A percentile compares a stretch with the other conserved stretches of the same genome.
Conservation (phyloP, 2,797 vertebrate genomes). For the Sebastes vulpes region DNA sequence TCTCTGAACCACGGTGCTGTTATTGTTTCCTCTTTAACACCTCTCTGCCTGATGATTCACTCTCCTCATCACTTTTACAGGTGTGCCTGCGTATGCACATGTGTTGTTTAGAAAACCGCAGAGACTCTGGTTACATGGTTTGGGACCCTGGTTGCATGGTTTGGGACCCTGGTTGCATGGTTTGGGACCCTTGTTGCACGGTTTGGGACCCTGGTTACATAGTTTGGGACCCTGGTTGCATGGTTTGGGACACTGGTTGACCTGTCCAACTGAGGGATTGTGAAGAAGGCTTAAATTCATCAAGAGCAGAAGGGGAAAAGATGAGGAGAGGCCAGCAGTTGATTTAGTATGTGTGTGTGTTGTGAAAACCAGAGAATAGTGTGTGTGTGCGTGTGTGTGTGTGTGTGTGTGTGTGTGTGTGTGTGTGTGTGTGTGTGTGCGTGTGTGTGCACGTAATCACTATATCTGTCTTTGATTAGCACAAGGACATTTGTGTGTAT, state of each 20-base stretch:
- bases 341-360: background rate
- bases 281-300: conserved; percentile 33
- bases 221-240: no score
- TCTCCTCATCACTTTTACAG: conserved; percentile 6
- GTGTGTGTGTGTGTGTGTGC: background rate
- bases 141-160: no score
- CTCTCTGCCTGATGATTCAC: conserved; percentile 12
- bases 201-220: no score
- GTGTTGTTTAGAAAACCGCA: no score
- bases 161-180: fast-evolving
- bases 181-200: no score
- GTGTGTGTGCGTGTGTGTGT: background rate
- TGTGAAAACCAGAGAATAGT: background rate
- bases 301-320: conserved; percentile 12
- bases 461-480: conserved; percentile 13
- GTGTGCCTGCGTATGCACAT: background rate
- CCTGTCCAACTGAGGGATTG: conserved; percentile 7
- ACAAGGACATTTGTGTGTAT: conserved; percentile 1
- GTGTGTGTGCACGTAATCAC: background rate
- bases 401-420: background rate
- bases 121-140: no score
- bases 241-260: background rate
- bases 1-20: background rate
- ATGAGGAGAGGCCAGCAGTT: background rate
- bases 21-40: background rate